Evolutionary conservation across 2,113 vertebrate genomes (phyloP), one percentile per base, ranked within the genome.

Genomic region (Thermophis baileyi): DNA sequence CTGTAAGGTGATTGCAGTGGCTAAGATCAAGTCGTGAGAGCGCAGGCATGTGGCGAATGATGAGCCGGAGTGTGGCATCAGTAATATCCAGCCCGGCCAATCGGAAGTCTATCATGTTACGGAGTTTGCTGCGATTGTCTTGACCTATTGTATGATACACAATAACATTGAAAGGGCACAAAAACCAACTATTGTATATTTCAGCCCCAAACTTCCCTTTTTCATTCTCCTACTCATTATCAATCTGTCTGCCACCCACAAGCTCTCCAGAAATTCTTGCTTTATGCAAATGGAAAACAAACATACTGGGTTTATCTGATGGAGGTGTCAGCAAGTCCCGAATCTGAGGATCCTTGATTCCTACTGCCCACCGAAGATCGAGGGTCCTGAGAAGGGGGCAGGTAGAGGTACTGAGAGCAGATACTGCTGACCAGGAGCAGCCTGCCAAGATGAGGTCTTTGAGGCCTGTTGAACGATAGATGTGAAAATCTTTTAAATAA

Each of bases 1-100:
- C 99, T 0, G 98, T 99, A 96, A 99, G 97, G 96, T 98, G 98
- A 96, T 98, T 98, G 98, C 99, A 99, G 97, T 99, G 98, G 95
- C 99, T 99, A 94, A 99, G 98, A 97, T 99, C 99, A 85, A 99
- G 98, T 94, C 98, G 98, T 89, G 98, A 99, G 95, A 99, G 98
- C 97, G 98, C 98, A 96, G 99, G 99, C 98, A 99, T 99, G 95
- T 99, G 99, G 94, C 99, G 98, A 95, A 99, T 99, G 96, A 99
- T 99, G 94, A 99, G 98, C 87, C 99, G 98, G 95, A 99, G 97
- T 0, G 99, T 99, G 94, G 98, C 98, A 47, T 99, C 99, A 0
- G 98, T 98, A 97, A 99, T 99, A 96, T 99, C 99, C 95, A 99
- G 97, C 85, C 99, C 99, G 0, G 99, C 98, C 88, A 99, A 98